A percentile compares a stretch with the other conserved stretches of the same genome.
Evolutionary conservation across 1,140 invertebrate genomes (phyloP).

Genomic region (Cotesia typhae): DNA sequence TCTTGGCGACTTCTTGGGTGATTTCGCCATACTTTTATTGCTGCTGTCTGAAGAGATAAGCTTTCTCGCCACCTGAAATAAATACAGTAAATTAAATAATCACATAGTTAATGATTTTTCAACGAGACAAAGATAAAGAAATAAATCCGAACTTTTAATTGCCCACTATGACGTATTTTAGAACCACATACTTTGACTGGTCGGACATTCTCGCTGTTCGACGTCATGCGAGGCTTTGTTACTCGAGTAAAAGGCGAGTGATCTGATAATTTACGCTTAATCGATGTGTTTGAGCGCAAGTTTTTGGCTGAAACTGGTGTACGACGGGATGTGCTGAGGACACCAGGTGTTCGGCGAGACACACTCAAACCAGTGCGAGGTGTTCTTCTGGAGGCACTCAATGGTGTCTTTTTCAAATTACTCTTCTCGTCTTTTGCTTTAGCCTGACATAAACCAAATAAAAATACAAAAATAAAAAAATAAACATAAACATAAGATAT

Average conservation of each 20-base stretch:
- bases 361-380: constrained; percentile 45
- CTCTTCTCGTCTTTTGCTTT: constrained; percentile 55
- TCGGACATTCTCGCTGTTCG: constrained; percentile 44
- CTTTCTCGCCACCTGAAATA: constrained; percentile 12
- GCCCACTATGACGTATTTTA: constrained; percentile 50
- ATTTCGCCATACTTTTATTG: constrained; percentile 7
- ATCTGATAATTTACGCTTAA: constrained; percentile 55
- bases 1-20: constrained; percentile 9
- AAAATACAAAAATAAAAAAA: background rate
- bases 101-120: constrained; percentile 18
- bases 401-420: constrained; percentile 50
- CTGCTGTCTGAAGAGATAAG: background rate
- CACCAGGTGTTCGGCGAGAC: constrained; percentile 46
- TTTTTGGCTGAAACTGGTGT: constrained; percentile 43
- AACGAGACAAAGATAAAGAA: background rate
- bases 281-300: constrained; percentile 43
- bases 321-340: background rate
- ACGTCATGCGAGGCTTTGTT: constrained; percentile 43
- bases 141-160: constrained; percentile 37
- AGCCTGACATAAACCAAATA: constrained; percentile 43
- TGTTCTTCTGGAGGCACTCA: constrained; percentile 37
- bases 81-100: background rate
- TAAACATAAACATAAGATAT: too few relatives aligned
- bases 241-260: constrained; percentile 46
- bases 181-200: constrained; percentile 38